Evolutionary conservation across 2,888 invertebrate species (phyloP).

Genomic region (Hirudinaria manillensis): DNA sequence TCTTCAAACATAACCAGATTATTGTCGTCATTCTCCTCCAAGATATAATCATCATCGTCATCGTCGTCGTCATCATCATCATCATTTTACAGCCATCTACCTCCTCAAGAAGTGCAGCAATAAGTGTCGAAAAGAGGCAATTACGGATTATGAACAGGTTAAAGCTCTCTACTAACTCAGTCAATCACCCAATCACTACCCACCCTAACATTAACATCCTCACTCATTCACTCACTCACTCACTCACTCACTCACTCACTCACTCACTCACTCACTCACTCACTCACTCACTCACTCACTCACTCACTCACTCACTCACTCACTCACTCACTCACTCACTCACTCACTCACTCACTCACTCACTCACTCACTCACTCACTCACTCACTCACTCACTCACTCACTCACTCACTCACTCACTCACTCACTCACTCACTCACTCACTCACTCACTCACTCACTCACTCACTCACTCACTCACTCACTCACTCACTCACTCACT

Average conservation of each 20-base stretch:
- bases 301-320: too few relatives aligned
- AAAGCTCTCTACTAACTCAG: neutral
- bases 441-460: too few relatives aligned
- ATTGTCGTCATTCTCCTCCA: neutral
- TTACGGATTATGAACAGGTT: constrained; percentile 5
- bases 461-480: too few relatives aligned
- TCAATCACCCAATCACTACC: neutral
- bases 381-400: too few relatives aligned
- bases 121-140: neutral
- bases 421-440: too few relatives aligned
- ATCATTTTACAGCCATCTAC: constrained; percentile 6
- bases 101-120: neutral
- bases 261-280: too few relatives aligned
- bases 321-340: too few relatives aligned
- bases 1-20: neutral
- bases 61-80: neutral
- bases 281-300: too few relatives aligned
- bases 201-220: neutral
- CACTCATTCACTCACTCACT: neutral
- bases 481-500: too few relatives aligned
- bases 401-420: neutral
- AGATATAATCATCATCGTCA: neutral
- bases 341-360: neutral
- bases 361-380: too few relatives aligned
- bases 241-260: neutral